A percentile compares a stretch with the other conserved stretches of the same genome.
phyloP scores from a whole-genome alignment of 1,140 invertebrate species.

The Formica selysi region DNA sequence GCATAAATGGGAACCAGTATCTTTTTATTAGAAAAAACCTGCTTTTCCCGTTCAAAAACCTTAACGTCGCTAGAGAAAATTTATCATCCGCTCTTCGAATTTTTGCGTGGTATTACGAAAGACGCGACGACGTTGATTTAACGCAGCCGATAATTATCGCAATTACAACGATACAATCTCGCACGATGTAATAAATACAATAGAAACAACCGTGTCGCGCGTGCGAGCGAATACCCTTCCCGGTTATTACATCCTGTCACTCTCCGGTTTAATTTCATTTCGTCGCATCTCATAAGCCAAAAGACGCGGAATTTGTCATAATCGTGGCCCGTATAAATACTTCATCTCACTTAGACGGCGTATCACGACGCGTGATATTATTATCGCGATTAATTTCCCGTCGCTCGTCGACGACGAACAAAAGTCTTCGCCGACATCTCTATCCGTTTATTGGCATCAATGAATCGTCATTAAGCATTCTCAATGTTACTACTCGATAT shows the following conservation, averaged over 20 bases:
- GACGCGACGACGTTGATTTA: slow-evolving; percentile 52
- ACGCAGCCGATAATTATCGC: slow-evolving; percentile 49
- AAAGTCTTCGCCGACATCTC: slow-evolving; percentile 29
- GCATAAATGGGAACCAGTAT: background rate
- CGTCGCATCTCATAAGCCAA: slow-evolving; percentile 19
- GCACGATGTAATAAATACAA: slow-evolving; percentile 39
- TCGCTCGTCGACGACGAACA: slow-evolving; percentile 24
- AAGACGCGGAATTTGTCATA: slow-evolving; percentile 41
- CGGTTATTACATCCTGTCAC: slow-evolving; percentile 46
- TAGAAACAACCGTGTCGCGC: slow-evolving; percentile 39
- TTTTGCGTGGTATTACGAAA: slow-evolving; percentile 10
- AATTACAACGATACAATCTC: slow-evolving; percentile 44
- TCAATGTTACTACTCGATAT: slow-evolving; percentile 4
- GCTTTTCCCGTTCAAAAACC: background rate
- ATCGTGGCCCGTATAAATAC: slow-evolving; percentile 41
- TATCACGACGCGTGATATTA: slow-evolving; percentile 48
- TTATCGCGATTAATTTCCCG: slow-evolving; percentile 55
- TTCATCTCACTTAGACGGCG: background rate
- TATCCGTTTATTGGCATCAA: slow-evolving; percentile 55
- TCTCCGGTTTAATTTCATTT: slow-evolving; percentile 51
- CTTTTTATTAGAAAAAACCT: background rate
- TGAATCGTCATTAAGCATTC: slow-evolving; percentile 38
- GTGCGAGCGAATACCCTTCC: background rate
- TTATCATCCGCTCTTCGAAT: background rate
- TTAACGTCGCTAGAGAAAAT: background rate